Base-by-base conservation (phyloP, 2,113 vertebrate species). In the Arenaria interpres region DNA sequence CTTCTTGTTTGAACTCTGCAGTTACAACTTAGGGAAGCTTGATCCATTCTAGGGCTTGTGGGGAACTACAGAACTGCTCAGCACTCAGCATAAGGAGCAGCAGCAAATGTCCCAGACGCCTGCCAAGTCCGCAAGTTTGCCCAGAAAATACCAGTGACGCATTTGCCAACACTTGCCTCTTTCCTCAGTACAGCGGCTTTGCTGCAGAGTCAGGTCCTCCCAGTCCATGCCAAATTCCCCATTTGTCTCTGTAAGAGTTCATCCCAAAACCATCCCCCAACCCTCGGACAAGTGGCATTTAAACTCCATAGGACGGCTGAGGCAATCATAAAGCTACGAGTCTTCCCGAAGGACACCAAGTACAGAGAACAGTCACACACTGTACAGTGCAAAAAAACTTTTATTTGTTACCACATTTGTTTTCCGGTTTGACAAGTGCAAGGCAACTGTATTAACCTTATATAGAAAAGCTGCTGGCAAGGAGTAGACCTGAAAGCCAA, bases 351-450 rank as follows among this genome's bases (percentile, higher is more conserved):
- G 48, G 66, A 57, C 66, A 50, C 39, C 0, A 2, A 96, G 39
- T 45, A 76, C 66, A 91, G 56, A 91, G 56, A 84, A 89, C 56
- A 93, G 66, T 60, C 84, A 89, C 66, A 76, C 13, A 82, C 27
- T 37, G 66, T 76, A 39, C 53, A 57, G 51, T 27, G 51, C 39
- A 85, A 91, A 89, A 92, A 76, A 43, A 7, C 33, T 25, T 96
- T 95, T 88, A 93, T 93, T 96, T 84, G 76, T 92, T 68, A 79
- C 19, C 77, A 76, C 84, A 93, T 96, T 93, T 96, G 94, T 93
- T 93, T 89, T 85, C 85, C 0, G 0, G 53, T 93, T 82, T 79
- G 96, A 94, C 95, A 96, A 94, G 89, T 96, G 91, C 89, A 93
- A 85, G 62, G 37, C 94, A 96, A 94, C 91, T 93, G 93, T 66